Conservation (phyloP, 1,140 invertebrate genomes). For the Solenopsis fugax region DNA sequence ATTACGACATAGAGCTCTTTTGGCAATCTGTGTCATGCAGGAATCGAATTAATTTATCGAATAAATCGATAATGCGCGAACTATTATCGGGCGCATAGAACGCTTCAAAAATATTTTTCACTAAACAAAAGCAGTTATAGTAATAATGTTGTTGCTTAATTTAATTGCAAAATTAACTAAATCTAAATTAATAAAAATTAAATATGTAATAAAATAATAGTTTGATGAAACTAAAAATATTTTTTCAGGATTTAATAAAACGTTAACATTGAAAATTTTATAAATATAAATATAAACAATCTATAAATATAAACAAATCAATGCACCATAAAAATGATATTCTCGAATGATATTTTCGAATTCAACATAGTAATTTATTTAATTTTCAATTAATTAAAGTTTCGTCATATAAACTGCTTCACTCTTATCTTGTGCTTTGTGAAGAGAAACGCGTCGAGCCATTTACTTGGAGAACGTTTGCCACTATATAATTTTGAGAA, state of each 20-base stretch:
- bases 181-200: constrained; percentile 9
- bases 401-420: background rate
- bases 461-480: constrained; percentile 66
- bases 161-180: constrained; percentile 1
- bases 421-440: background rate
- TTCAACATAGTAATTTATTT: background rate
- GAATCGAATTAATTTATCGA: background rate
- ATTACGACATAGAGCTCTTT: background rate
- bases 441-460: constrained; percentile 46
- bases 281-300: background rate
- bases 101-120: background rate
- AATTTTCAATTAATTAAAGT: background rate
- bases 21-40: background rate
- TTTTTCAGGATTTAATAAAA: background rate
- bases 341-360: background rate
- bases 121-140: background rate
- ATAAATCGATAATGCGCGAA: constrained; percentile 3
- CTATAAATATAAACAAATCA: background rate
- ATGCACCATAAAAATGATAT: background rate
- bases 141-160: background rate
- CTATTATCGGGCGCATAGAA: background rate
- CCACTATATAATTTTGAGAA: constrained; percentile 31
- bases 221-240: background rate
- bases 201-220: background rate
- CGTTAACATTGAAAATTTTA: background rate